Base-by-base conservation (phyloP, 1,140 invertebrate genomes). In the Drosophila ficusphila region DNA sequence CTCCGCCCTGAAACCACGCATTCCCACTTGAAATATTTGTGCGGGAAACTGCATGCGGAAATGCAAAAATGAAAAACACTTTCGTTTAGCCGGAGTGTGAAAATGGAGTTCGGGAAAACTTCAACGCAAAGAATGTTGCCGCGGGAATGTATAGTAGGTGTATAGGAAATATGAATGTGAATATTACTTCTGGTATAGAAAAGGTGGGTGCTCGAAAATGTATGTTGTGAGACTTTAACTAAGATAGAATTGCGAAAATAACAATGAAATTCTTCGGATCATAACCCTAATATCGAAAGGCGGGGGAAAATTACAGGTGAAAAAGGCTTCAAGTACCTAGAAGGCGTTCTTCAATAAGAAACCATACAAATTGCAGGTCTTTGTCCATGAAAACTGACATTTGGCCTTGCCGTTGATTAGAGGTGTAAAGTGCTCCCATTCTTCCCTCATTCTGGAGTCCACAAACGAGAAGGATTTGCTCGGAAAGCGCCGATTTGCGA, bases 21-120 rank as follows among this genome's bases (percentile, higher is more conserved):
- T 38, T 52, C 12, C 14, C 44, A 38, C 14, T 49, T 41, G 44
- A 39, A 33, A 41, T 53, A 31, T 36, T 60, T 60, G 33, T 8
- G 23, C 25, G 62, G 29, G 46, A 68, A 67, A 67, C 23, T 52
- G 38, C 38, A 46, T 27, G 56, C 65, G 65, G 65, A 69, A 69
- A 68, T 54, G 62, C 39, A 46, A 68, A 69, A 68, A 68, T 33
- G 48, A 68, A 69, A 69, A 68, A 31, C 62, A 68, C 68, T 69
- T 68, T 23, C 48, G 46, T 68, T 68, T 69, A 68, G 39, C 18
- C 39, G n/a, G 39, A 56, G 65, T 69, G 65, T 68, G 65, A 69
- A 69, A 68, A 39, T 11, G 21, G 8, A 41, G 44, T 51, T 42
- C 21, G 56, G 21, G 44, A 51, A 65, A 49, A 69, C 16, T 33